Base-by-base conservation (phyloP, 2,888 invertebrate genomes). In the Apoda limacodes region DNA sequence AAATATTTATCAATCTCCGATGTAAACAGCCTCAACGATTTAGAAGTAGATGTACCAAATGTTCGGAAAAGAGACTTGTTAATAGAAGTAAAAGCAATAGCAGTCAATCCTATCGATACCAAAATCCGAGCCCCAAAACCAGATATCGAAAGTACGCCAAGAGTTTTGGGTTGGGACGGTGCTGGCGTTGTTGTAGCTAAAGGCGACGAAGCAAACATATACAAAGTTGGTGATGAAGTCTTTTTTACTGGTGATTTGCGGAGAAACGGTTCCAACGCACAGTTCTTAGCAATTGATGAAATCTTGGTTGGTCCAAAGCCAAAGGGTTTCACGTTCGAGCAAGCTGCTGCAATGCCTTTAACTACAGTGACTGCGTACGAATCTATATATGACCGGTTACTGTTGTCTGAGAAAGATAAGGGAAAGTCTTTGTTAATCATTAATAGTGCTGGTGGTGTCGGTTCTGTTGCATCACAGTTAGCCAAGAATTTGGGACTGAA, bases 361-460 rank as follows among this genome's bases (percentile, higher is more conserved):
- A 67, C 67, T 3, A 34, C 68, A 6, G 55, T 68, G 3, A 74
- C 76, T 3, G 74, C 76, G 9, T 68, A 58, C 35, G 76, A 75
- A 40, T 51, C 66, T 11, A 39, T 78, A 10, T 62, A 52, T 40
- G 76, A 78, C 28, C 58, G 75, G 3, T 38, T 78, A 22, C 32
- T 54, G 11, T 21, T 78, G n/a, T 55, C 71, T 9, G 63, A 64
- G 11, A 69, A 68, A 34, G 74, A 75, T 42, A 61, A 52, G 39
- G 71, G 67, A 2, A 76, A 68, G 40, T 49, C 64, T 12, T 41
- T 78, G 5, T 46, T 76, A 26, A 57, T 78, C 13, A 66, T 78
- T 23, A 78, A 76, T 32, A 78, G 76, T 39, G 69, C 64, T 2
- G 78, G 76, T 1, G 78, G 78, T 13, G 76, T 76, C 1, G 78